These are phyloP conservation scores for Bibio marci DNA, from an alignment of 2,888 invertebrate species.

Conservation along the genomic window DNA sequence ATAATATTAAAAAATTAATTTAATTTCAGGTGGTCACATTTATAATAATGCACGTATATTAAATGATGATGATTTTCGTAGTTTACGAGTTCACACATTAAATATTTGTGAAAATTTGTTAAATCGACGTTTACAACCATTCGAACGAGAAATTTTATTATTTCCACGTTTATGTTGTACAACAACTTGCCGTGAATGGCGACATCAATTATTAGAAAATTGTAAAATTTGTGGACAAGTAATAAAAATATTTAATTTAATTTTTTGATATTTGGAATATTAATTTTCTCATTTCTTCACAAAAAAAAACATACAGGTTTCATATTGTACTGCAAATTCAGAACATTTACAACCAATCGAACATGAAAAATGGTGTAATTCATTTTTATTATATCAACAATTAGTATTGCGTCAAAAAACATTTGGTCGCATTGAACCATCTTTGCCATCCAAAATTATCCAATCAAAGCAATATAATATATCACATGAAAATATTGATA, in stretches of 20 bases:
- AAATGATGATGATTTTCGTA: constrained; percentile 40
- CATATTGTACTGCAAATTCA: constrained; percentile 34
- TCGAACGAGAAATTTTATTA: constrained; percentile 50
- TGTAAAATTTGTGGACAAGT: constrained; percentile 43
- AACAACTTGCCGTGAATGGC: constrained; percentile 37
- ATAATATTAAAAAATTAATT: too few relatives aligned
- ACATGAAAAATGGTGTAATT: constrained; percentile 44
- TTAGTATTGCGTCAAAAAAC: constrained; percentile 40
- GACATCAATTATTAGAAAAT: constrained; percentile 30
- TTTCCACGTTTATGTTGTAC: constrained; percentile 46
- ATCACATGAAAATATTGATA: constrained; percentile 4
- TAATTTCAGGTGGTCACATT: constrained; percentile 33
- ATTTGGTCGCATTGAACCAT: constrained; percentile 38
- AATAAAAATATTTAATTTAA: constrained; percentile 4
- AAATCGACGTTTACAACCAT: constrained; percentile 38
- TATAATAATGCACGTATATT: constrained; percentile 33
- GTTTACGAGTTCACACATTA: constrained; percentile 43
- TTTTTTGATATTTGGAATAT: constrained; percentile 19
- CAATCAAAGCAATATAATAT: constrained; percentile 12
- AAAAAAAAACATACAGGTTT: constrained; percentile 25
- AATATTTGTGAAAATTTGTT: constrained; percentile 39
- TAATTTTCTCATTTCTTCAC: constrained; percentile 28
- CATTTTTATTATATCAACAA: constrained; percentile 41
- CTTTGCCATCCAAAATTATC: constrained; percentile 35
- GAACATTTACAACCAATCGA: constrained; percentile 29